phyloP scores from a whole-genome alignment of 2,797 vertebrate genomes.

The Sebastes matsubarae region DNA sequence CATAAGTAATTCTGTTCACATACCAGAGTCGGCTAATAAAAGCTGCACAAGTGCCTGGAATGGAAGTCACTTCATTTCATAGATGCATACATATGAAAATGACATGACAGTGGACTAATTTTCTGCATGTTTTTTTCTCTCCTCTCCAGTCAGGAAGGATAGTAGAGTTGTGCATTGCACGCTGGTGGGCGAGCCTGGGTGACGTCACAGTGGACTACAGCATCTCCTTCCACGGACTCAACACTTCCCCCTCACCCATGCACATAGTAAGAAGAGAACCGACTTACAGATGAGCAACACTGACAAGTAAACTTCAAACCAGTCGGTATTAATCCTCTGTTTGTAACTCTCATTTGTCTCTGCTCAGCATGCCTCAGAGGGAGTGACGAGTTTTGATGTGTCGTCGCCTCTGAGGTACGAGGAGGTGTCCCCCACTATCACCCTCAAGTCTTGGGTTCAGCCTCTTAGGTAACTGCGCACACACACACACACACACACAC shows the following conservation, averaged over 20 bases:
- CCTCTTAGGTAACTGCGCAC: constrained; percentile 87
- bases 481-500: neutral
- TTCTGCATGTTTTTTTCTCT: constrained; percentile 8
- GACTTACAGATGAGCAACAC: neutral
- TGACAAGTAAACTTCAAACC: neutral
- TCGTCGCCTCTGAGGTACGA: constrained; percentile 92
- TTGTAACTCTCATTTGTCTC: constrained; percentile 5
- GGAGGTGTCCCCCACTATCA: constrained; percentile 93
- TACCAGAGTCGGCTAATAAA: neutral
- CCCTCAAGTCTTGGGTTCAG: constrained; percentile 97
- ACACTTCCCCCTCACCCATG: constrained; percentile 87
- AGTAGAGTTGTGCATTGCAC: constrained; percentile 95
- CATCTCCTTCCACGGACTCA: constrained; percentile 93
- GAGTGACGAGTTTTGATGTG: constrained; percentile 93
- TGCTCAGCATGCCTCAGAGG: constrained; percentile 93
- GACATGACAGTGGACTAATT: neutral
- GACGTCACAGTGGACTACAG: constrained; percentile 94
- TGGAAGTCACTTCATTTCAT: neutral
- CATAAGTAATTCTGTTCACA: neutral
- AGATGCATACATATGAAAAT: neutral
- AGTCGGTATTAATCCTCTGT: neutral
- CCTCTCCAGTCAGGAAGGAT: constrained; percentile 88
- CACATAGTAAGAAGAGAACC: constrained; percentile 90
- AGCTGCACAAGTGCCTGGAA: neutral
- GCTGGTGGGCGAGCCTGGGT: constrained; percentile 98